Base-by-base conservation (phyloP, 2,888 invertebrate genomes). In the Ophion ventricosus region DNA sequence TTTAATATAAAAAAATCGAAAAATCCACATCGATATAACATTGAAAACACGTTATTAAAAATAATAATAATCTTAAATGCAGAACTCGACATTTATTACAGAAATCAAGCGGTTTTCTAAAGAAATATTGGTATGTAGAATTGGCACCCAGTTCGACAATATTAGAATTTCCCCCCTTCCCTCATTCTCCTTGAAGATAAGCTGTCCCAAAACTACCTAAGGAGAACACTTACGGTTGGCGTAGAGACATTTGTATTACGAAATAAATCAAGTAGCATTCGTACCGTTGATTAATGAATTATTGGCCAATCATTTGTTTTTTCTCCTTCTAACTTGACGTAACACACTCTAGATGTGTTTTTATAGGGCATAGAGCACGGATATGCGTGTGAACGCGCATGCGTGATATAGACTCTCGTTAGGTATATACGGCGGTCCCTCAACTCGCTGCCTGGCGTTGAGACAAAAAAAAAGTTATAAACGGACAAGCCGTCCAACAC, bases 401-500 rank as follows among this genome's bases (percentile, higher is more conserved):
- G 59, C 49, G 40, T 5, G 40, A 35, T 10, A 11, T 11, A 43
- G 40, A 76, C 66, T 57, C 25, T 8, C 40, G 56, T 69, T 29
- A 49, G 49, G 11, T 49, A 49, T 63, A 23, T 54, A 29, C 56
- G 23, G 61, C 72, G 67, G 61, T 77, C 29, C 64, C 67, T 72
- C 72, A 72, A 66, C 57, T 75, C 66, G 56, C n/a, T 72, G 74
- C 49, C 49, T 49, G 49, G 49, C 49, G 72, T 78, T 23, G 35
- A 26, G 64, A 74, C 40, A 73, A 72, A 54, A 77, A 77, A 76
- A 75, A 69, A 72, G 17, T 29, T n/a, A 23, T 17, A 57, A 43
- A 11, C 80, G 81, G 82, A 81, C 84, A 72, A 54, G 11, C n/a
- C 25, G 49, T 80, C 84, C 84, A 84, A 85, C 23, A 56, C n/a